Base-by-base conservation (phyloP, 1,140 invertebrate genomes). In the Zeugodacus cucurbitae region DNA sequence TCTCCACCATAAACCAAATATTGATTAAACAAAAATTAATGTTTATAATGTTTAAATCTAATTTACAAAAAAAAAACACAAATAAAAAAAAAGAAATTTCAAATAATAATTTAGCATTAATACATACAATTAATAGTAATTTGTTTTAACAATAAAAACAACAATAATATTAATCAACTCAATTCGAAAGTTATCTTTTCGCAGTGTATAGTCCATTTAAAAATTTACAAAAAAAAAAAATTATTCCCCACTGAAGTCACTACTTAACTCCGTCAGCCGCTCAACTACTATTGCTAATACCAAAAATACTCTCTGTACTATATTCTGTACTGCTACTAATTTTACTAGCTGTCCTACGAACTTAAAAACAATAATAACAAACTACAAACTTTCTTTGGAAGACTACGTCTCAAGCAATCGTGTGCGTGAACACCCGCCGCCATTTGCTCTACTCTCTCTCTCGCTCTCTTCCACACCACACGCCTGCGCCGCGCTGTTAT, bases 401-500 rank as follows among this genome's bases (percentile, higher is more conserved):
- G 44, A 34, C 70, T 74, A 6, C 70, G 70, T 48, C 41, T 82
- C 44, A 44, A 48, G 26, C 74, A 48, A 82, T 17, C n/a, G 74
- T 82, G 48, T 48, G 74, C 74, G 26, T 34, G 44, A 44, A 58
- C 41, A 32, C 6, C 26, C n/a, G 44, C 29, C 88, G 78, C 70
- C 54, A 37, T 22, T 86, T 57, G 22, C 82, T 8, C 44, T 86
- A 82, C 41, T 82, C n/a, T 6, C 57, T 54, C 22, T 70, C 29
- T 67, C 74, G 82, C 88, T 86, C 34, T 44, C 2, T 54, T 54
- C 48, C 48, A 17, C 14, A 4, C 48, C 14, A 88, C 11, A 29
- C 85, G 87, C 88, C 44, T 32, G 26, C 64, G 54, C 88, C 41
- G 86, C 74, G n/a, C 88, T 89, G 88, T 89, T 89, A 59, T 89